These are phyloP conservation scores for Pyrocephalus nanus DNA, from an alignment of 2,797 vertebrate genomes.

Conservation along the genomic window DNA sequence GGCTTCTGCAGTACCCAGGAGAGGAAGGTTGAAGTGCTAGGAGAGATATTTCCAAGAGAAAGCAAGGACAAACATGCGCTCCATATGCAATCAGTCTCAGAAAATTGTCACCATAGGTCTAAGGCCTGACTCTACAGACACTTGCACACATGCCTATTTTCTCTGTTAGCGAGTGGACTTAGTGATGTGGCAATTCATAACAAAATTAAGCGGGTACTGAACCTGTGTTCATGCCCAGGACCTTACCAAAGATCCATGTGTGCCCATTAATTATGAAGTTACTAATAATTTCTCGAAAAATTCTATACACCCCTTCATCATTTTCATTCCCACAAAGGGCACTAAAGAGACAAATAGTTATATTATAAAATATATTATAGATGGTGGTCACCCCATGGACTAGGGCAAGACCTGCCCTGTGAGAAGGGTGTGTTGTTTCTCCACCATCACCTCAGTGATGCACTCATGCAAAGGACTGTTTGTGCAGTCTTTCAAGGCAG, in stretches of 20 bases:
- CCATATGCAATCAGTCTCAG: background rate
- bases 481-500: background rate
- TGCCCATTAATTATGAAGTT: background rate
- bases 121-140: background rate
- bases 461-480: background rate
- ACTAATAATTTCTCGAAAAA: background rate
- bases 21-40: background rate
- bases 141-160: background rate
- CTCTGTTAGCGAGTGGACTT: background rate
- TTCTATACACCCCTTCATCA: background rate
- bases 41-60: background rate
- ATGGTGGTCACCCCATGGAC: background rate
- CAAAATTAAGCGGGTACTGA: background rate
- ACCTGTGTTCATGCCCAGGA: background rate
- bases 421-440: background rate
- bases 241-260: background rate
- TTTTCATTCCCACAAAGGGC: background rate
- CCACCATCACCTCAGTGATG: background rate
- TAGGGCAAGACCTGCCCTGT: background rate
- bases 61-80: background rate
- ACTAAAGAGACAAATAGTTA: background rate
- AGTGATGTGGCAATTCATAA: background rate
- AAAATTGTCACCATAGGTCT: background rate
- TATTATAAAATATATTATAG: no score
- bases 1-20: background rate